These are phyloP conservation scores for Lucifuga dentata DNA, from an alignment of 2,113 vertebrate genomes.

Conservation along the genomic window DNA sequence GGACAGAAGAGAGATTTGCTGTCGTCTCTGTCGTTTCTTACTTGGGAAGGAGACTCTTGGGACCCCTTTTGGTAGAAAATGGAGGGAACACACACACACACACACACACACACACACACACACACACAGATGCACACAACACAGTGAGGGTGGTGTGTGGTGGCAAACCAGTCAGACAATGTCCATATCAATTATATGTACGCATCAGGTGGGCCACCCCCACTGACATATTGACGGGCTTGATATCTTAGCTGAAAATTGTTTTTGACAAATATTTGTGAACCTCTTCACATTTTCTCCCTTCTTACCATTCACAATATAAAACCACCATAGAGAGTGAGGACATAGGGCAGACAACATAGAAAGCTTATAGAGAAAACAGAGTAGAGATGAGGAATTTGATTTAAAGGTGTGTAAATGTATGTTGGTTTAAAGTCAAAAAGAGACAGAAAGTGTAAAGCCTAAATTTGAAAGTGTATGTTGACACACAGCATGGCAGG, in stretches of 20 bases:
- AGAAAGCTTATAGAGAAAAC: not conserved
- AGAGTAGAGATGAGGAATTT: not conserved
- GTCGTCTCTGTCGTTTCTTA: slow-evolving; percentile 74
- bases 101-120: too few species aligned
- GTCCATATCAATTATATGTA: slow-evolving; percentile 49
- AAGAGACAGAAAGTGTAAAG: too few species aligned
- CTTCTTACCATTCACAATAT: slow-evolving; percentile 6
- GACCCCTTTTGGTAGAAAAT: slow-evolving; percentile 54
- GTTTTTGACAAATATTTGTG: slow-evolving; percentile 50
- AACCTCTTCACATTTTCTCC: slow-evolving; percentile 29
- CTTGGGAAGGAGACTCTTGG: slow-evolving; percentile 62
- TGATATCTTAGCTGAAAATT: slow-evolving; percentile 20
- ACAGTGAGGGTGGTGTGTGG: slow-evolving; percentile 2
- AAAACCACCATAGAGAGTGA: not conserved
- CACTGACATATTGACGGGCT: slow-evolving; percentile 36
- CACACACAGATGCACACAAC: slow-evolving; percentile 38
- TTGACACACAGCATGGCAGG: too few species aligned
- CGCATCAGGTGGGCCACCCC: slow-evolving; percentile 29
- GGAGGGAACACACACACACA: slow-evolving; percentile 36
- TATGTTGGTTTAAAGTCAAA: too few species aligned
- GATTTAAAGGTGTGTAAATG: too few species aligned
- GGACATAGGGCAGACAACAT: not conserved
- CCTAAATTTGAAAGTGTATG: too few species aligned
- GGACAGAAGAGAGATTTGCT: slow-evolving; percentile 58
- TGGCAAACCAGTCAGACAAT: slow-evolving; percentile 42